Base-by-base conservation (phyloP, 2,888 invertebrate genomes). In the Siphlonurus alternatus region DNA sequence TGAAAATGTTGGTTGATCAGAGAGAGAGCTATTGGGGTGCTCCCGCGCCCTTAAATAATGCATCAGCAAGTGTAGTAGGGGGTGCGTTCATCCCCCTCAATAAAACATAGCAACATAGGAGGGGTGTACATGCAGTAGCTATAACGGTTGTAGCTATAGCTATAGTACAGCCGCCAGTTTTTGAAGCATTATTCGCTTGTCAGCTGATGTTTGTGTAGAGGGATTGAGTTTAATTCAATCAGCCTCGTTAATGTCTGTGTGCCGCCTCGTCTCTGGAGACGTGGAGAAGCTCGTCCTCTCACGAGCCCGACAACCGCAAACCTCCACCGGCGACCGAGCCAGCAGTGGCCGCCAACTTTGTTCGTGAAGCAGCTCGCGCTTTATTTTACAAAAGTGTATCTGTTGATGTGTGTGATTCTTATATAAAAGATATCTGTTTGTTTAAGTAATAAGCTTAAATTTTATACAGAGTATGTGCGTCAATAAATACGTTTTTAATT, bases 201-300 rank as follows among this genome's bases (percentile, higher is more conserved):
- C 65, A 65, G 60, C 65, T 66, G 64, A 65, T 67, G 68, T 68
- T 68, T 68, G 67, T 67, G 68, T 64, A 68, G 66, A 65, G 67
- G 67, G 68, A 66, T 65, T 66, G 68, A 65, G 38, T 64, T 66
- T 68, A 67, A 67, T 68, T 67, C 67, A 68, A 68, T 68, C 66
- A 67, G 64, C 65, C 66, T 66, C 65, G 64, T 66, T 67, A 68
- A 68, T 68, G 68, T 65, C 64, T 53, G 51, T 51, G 20, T 56
- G 54, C n/a, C n/a, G n/a, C 53, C 22, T 53, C 59, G 51, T 64
- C 53, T 51, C 64, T 25, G 19, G 53, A 54, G 66, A 61, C n/a
- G 5, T 51, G 10, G 53, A 15, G 53, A 10, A 10, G n/a, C 10
- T n/a, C 53, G 53, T n/a, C 53, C 53, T n/a, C 53, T 51, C 53